Conservation (phyloP, 2,113 vertebrate species). For the Uria lomvia region DNA sequence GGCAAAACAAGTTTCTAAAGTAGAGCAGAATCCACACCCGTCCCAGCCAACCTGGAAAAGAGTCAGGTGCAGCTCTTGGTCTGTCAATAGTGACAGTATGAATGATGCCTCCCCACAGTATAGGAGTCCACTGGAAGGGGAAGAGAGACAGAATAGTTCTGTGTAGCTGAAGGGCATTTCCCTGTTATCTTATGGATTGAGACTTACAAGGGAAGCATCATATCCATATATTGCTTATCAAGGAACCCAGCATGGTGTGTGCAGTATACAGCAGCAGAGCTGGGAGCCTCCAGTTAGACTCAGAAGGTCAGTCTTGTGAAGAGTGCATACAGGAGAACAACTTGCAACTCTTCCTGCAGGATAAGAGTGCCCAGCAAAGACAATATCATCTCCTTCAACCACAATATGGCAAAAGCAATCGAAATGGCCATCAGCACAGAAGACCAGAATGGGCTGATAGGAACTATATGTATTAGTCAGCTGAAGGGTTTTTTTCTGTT, state of each 20-base stretch:
- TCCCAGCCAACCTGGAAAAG: background rate
- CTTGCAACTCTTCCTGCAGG: background rate
- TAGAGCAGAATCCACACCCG: background rate
- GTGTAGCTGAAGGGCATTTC: background rate
- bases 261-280: background rate
- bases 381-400: background rate
- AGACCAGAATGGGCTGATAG: background rate
- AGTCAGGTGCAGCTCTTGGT: background rate
- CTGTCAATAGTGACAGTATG: background rate
- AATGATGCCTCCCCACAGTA: background rate
- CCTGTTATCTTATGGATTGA: background rate
- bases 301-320: background rate
- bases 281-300: background rate
- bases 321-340: background rate
- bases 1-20: background rate
- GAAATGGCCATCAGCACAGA: background rate
- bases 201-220: background rate
- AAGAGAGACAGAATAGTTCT: background rate
- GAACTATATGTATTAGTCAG: background rate
- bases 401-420: background rate
- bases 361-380: background rate
- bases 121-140: background rate
- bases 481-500: background rate
- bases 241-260: background rate
- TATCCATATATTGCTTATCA: background rate